Evolutionary conservation across 2,888 invertebrate genomes (phyloP).

Genomic region (Andrena chrysosceles): DNA sequence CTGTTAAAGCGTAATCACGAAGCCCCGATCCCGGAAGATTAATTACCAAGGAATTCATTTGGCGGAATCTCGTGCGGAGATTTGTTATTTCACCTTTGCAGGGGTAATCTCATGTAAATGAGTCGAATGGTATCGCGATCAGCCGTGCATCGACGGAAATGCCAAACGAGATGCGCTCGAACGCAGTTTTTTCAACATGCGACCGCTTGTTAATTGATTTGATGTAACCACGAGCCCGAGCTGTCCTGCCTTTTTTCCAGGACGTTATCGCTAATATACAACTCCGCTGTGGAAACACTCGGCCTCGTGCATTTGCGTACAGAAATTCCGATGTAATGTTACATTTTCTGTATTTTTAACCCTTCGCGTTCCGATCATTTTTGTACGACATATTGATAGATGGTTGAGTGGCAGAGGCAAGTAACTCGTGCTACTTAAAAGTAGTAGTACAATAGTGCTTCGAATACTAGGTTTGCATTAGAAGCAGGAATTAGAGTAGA

Average conservation of each 20-base stretch:
- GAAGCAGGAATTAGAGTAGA: too few relatives aligned
- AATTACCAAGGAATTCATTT: constrained; percentile 75
- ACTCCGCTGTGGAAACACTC: neutral
- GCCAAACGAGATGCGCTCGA: constrained; percentile 30
- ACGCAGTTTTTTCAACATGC: neutral
- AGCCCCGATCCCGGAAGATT: constrained; percentile 67
- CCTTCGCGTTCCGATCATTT: too few relatives aligned
- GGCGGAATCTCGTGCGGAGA: constrained; percentile 50
- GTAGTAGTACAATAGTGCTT: too few relatives aligned
- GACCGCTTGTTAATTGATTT: constrained; percentile 40
- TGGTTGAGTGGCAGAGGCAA: too few relatives aligned
- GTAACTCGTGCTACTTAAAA: too few relatives aligned
- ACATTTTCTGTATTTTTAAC: too few relatives aligned
- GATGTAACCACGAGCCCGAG: neutral
- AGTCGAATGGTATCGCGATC: constrained; percentile 49
- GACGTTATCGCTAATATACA: neutral
- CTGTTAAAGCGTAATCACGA: neutral
- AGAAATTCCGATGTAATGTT: too few relatives aligned
- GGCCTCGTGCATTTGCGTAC: neutral
- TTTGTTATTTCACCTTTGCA: constrained; percentile 39
- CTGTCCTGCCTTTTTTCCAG: neutral
- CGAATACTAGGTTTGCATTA: too few relatives aligned
- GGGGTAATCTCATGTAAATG: constrained; percentile 32
- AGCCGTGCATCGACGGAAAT: constrained; percentile 45
- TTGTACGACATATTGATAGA: too few relatives aligned